Evolutionary conservation across 2,113 vertebrate species (phyloP).

Genomic region (Columba livia): DNA sequence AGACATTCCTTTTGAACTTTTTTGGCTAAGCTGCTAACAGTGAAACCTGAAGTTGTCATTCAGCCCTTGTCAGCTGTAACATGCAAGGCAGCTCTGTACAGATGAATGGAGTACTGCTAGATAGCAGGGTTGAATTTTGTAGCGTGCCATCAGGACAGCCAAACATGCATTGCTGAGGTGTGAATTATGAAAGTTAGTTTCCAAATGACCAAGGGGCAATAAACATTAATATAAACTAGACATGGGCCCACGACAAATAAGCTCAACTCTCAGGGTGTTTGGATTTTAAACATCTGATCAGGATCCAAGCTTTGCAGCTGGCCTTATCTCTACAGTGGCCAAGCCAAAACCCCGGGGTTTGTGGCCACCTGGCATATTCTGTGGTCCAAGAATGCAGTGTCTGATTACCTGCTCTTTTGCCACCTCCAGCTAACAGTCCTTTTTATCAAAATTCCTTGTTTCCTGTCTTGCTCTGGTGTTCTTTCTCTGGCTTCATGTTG

Average conservation of each 20-base stretch:
- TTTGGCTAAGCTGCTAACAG: constrained; percentile 18
- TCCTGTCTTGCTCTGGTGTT: background rate
- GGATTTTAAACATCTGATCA: constrained; percentile 29
- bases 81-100: background rate
- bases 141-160: background rate
- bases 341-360: constrained; percentile 24
- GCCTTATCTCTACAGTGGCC: constrained; percentile 49
- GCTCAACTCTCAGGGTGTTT: background rate
- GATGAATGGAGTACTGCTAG: background rate
- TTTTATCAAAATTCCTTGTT: background rate
- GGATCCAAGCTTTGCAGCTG: constrained; percentile 60
- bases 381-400: background rate
- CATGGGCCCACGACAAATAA: background rate
- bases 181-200: constrained; percentile 30
- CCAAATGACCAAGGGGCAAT: constrained; percentile 42
- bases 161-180: constrained; percentile 8
- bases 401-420: constrained; percentile 20
- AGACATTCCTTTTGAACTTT: background rate
- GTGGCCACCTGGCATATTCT: constrained; percentile 47
- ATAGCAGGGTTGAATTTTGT: background rate
- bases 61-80: background rate
- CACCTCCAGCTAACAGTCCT: background rate
- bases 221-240: constrained; percentile 42
- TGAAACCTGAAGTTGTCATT: background rate
- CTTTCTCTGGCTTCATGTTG: background rate